phyloP scores from a whole-genome alignment of 2,888 invertebrate species.

The Hipparchia sbordonii region DNA sequence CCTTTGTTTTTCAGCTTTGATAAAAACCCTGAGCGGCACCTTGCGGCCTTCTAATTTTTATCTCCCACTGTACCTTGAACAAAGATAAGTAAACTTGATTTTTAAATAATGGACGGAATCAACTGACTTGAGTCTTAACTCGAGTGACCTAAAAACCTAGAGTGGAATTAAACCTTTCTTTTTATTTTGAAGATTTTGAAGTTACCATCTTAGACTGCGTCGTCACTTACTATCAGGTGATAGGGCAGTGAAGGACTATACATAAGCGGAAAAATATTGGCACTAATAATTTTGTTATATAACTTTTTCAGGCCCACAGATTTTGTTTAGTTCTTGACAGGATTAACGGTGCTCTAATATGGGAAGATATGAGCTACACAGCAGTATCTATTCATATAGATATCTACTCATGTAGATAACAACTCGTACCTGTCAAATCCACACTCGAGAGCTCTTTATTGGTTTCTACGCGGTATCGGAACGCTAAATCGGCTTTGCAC shows the following conservation, averaged over 20 bases:
- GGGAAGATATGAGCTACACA: too few relatives aligned
- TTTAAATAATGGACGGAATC: slow-evolving; percentile 12
- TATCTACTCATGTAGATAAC: too few relatives aligned
- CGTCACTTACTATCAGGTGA: too few relatives aligned
- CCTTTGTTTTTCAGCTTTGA: slow-evolving; percentile 78
- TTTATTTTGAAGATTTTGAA: background rate
- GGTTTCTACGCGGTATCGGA: background rate
- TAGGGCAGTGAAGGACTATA: too few relatives aligned
- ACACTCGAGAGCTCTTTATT: background rate
- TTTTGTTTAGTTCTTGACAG: background rate
- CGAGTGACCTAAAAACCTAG: too few relatives aligned
- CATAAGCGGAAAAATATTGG: too few relatives aligned
- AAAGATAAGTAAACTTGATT: slow-evolving; percentile 54
- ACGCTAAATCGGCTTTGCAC: slow-evolving; percentile 6
- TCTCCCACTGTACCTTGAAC: slow-evolving; percentile 67
- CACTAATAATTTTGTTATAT: too few relatives aligned
- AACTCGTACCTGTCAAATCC: background rate
- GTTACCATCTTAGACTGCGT: too few relatives aligned
- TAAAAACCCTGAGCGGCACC: slow-evolving; percentile 73
- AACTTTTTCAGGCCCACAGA: background rate
- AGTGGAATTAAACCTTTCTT: background rate
- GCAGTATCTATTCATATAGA: background rate
- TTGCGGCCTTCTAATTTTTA: slow-evolving; percentile 75
- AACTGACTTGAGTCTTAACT: background rate
- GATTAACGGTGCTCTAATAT: background rate